These are phyloP conservation scores for Cyprinodon variegatus DNA, from an alignment of 2,113 vertebrate genomes.

Conservation along the genomic window DNA sequence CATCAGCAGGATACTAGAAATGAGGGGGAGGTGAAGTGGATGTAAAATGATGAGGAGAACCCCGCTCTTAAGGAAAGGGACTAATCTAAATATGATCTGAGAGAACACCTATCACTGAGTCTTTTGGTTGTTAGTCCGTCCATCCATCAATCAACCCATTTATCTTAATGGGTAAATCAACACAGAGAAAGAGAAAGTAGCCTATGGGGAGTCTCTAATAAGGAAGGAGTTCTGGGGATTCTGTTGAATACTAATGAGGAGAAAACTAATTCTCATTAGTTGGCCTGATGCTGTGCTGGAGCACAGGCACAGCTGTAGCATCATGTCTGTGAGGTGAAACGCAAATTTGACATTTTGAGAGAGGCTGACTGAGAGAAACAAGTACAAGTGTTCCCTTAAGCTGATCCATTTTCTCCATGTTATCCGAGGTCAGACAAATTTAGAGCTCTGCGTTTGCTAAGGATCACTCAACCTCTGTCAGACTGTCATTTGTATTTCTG, in stretches of 20 bases:
- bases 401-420: slow-evolving; percentile 41
- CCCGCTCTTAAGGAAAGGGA: background rate
- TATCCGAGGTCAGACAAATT: slow-evolving; percentile 65
- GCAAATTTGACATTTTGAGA: slow-evolving; percentile 66
- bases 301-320: slow-evolving; percentile 20
- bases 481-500: background rate
- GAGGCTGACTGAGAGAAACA: slow-evolving; percentile 56
- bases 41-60: slow-evolving; percentile 31
- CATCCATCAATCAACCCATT: background rate
- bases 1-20: slow-evolving; percentile 17
- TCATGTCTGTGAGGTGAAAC: slow-evolving; percentile 48
- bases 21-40: slow-evolving; percentile 33
- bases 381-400: slow-evolving; percentile 64
- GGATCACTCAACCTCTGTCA: slow-evolving; percentile 17
- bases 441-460: slow-evolving; percentile 46
- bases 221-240: slow-evolving; percentile 17
- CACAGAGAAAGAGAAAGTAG: slow-evolving; percentile 10
- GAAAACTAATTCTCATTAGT: slow-evolving; percentile 51
- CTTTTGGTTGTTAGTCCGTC: background rate
- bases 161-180: slow-evolving; percentile 10
- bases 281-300: slow-evolving; percentile 24
- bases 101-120: background rate
- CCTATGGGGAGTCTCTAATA: slow-evolving; percentile 31
- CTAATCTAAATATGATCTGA: slow-evolving; percentile 34
- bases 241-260: slow-evolving; percentile 51